phyloP scores from a whole-genome alignment of 37 sponge, comb jelly and placozoan species.

The Diacarnus erythraeanus region DNA sequence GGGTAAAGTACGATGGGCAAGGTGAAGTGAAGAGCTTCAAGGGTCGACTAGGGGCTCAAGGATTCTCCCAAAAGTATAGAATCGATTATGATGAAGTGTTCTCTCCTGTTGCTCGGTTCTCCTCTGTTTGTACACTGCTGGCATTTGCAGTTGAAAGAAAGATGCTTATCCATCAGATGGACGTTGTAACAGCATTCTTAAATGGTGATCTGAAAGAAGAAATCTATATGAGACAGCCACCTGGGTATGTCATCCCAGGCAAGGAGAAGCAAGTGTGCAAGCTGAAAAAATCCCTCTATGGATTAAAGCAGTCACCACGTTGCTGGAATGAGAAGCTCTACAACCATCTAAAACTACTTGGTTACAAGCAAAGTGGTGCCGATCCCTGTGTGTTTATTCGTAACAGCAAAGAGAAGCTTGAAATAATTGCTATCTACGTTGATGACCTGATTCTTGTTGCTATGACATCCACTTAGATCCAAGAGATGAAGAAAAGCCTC shows the following conservation, averaged over 20 bases:
- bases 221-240: conserved; percentile 60
- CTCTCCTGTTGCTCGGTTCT: conserved; percentile 39
- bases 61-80: conserved; percentile 47
- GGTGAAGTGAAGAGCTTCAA: conserved; percentile 42
- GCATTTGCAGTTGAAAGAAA: conserved; percentile 29
- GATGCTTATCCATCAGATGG: conserved; percentile 35
- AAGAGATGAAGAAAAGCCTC: conserved; percentile 25
- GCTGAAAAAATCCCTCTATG: conserved; percentile 26
- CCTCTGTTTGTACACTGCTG: conserved; percentile 30
- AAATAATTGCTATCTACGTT: conserved; percentile 9
- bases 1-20: conserved; percentile 34
- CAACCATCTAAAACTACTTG: conserved; percentile 37
- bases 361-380: conserved; percentile 32
- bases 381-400: conserved; percentile 58
- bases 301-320: conserved; percentile 45
- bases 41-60: conserved; percentile 49
- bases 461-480: background rate
- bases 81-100: conserved; percentile 62
- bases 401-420: background rate
- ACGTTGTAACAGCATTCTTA: conserved; percentile 61
- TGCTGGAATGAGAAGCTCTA: conserved; percentile 58
- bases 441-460: conserved; percentile 30
- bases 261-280: conserved; percentile 19
- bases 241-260: conserved; percentile 18
- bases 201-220: conserved; percentile 53